phyloP scores from a whole-genome alignment of 2,113 vertebrate genomes.

The Rhegmatorhina hoffmannsi region DNA sequence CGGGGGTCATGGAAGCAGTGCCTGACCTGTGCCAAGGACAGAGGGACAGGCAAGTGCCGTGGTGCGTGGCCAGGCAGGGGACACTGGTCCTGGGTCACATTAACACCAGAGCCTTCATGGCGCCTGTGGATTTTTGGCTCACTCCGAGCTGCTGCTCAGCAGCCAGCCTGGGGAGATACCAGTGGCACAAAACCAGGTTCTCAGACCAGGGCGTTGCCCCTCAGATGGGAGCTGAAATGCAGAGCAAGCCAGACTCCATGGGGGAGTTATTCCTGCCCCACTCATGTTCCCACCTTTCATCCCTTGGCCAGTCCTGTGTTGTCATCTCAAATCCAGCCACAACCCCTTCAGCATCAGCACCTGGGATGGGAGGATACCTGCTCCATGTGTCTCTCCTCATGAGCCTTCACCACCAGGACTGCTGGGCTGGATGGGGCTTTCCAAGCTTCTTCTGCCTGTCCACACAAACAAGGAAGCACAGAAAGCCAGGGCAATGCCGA shows the following conservation, averaged over 20 bases:
- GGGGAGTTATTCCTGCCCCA: neutral
- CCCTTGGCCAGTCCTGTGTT: neutral
- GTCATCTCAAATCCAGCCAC: neutral
- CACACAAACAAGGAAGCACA: neutral
- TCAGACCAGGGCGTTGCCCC: neutral
- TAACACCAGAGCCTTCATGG: neutral
- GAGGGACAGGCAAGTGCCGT: neutral
- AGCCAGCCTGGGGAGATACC: neutral
- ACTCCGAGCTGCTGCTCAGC: neutral
- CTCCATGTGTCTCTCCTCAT: rapidly evolving
- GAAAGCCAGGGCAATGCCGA: constrained; percentile 23
- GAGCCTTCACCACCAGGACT: neutral
- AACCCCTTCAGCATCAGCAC: neutral
- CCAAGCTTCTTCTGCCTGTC: neutral
- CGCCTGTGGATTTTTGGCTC: neutral
- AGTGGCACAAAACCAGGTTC: neutral
- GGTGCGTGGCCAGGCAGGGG: neutral
- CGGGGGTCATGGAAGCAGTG: neutral
- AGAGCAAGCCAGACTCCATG: neutral
- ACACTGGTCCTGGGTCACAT: neutral
- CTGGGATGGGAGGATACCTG: neutral
- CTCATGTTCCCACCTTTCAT: rapidly evolving
- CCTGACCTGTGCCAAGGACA: neutral
- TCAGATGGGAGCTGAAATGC: neutral
- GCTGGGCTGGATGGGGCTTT: neutral